A percentile compares a stretch with the other conserved stretches of the same genome.
These are phyloP conservation scores for Pao palembangensis DNA, from an alignment of 2,113 vertebrate genomes.

Conservation along the genomic window DNA sequence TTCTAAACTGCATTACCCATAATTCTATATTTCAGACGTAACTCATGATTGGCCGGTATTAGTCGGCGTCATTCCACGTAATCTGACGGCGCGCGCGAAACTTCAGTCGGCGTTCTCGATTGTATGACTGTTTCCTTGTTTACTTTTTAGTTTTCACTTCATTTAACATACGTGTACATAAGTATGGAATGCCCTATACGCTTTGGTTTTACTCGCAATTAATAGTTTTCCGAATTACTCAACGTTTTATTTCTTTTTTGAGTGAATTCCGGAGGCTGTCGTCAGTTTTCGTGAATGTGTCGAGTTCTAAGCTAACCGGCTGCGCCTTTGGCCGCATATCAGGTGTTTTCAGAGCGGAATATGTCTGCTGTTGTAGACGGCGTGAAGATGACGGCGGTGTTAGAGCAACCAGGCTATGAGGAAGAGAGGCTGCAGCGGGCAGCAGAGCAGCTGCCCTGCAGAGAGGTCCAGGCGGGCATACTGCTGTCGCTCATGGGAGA, in stretches of 20 bases:
- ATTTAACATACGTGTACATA: background rate
- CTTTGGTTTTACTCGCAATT: background rate
- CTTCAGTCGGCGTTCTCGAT: background rate
- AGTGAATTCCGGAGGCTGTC: background rate
- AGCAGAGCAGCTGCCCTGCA: constrained; percentile 80
- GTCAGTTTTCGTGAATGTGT: background rate
- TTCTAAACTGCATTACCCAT: constrained; percentile 56
- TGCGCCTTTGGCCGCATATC: background rate
- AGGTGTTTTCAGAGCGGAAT: too few relatives aligned
- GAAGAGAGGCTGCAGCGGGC: constrained; percentile 68
- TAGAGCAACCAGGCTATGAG: constrained; percentile 71
- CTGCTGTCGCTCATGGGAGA: constrained; percentile 87
- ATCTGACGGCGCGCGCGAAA: constrained; percentile 51
- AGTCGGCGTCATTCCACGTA: constrained; percentile 14
- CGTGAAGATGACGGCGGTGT: constrained; percentile 50
- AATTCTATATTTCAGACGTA: background rate
- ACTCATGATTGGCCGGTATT: constrained; percentile 28
- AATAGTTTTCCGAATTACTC: accelerated
- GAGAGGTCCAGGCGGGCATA: constrained; percentile 79
- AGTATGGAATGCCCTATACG: accelerated
- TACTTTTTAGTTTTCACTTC: background rate
- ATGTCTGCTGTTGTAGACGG: background rate
- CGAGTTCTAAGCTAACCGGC: constrained; percentile 8
- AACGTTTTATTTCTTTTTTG: background rate
- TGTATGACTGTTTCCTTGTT: background rate